Percentiles rank a stretch among this genome's conserved stretches.
Conservation (phyloP, 2,113 vertebrate species). For the Eclectus roratus region DNA sequence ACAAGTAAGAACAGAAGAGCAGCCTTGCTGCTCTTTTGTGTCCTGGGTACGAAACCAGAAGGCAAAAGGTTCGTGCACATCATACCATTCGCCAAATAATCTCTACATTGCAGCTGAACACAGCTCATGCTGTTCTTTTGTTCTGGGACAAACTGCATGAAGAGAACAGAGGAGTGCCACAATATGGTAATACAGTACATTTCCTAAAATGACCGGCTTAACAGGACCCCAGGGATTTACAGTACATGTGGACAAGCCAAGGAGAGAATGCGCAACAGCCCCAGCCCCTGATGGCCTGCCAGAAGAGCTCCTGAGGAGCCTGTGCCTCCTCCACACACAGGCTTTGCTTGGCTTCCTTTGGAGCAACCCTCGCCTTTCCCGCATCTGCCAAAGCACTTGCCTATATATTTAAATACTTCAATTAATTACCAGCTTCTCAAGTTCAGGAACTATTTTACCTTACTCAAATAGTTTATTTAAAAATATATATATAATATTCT, state of each 20-base stretch:
- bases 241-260: neutral
- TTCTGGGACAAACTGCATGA: neutral
- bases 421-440: constrained; percentile 75
- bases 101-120: neutral
- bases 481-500: constrained; percentile 80
- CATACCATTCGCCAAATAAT: neutral
- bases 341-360: neutral
- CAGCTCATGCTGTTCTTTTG: neutral
- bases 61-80: rapidly evolving
- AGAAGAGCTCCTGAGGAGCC: neutral
- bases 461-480: constrained; percentile 83
- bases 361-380: neutral
- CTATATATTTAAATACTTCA: constrained; percentile 54
- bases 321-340: neutral
- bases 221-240: neutral
- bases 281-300: neutral
- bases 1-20: neutral
- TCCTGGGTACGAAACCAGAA: neutral
- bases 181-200: neutral
- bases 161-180: neutral
- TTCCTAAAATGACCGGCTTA: neutral
- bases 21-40: neutral
- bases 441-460: constrained; percentile 77
- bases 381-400: neutral
- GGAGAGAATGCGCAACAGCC: neutral